These are phyloP conservation scores for Pterois miles DNA, from an alignment of 2,797 vertebrate species.

Conservation along the genomic window DNA sequence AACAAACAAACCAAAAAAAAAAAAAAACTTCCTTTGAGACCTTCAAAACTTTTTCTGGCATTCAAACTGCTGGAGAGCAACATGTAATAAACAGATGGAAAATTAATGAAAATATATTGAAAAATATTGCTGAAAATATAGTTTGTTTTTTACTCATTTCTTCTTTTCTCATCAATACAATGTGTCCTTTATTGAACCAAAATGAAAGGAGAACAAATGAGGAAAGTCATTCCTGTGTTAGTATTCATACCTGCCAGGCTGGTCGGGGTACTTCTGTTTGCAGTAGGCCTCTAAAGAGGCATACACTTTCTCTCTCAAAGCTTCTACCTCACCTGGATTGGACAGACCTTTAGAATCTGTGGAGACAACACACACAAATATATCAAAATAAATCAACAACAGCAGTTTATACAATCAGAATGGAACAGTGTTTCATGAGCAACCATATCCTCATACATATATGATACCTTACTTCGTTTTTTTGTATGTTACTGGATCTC, in stretches of 20 bases:
- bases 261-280: slow-evolving; percentile 99
- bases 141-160: not conserved
- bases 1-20: too few species aligned
- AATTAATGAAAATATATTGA: not conserved
- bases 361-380: not conserved
- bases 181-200: not conserved
- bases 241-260: slow-evolving; percentile 92
- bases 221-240: not conserved
- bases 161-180: not conserved
- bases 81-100: not conserved
- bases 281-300: slow-evolving; percentile 98
- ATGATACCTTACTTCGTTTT: too few species aligned
- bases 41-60: not conserved
- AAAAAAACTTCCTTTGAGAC: too few species aligned
- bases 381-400: not conserved
- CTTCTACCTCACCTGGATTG: slow-evolving; percentile 95
- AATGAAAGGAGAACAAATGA: not conserved
- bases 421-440: not conserved
- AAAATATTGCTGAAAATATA: not conserved
- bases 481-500: too few species aligned
- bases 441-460: too few species aligned
- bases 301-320: slow-evolving; percentile 96
- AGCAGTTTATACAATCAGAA: too few species aligned
- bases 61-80: not conserved
- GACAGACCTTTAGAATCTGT: slow-evolving; percentile 98